These are phyloP conservation scores for Pelagia noctiluca DNA, from an alignment of 30 jellyfish, hydroid and myxozoan species.

Conservation along the genomic window DNA sequence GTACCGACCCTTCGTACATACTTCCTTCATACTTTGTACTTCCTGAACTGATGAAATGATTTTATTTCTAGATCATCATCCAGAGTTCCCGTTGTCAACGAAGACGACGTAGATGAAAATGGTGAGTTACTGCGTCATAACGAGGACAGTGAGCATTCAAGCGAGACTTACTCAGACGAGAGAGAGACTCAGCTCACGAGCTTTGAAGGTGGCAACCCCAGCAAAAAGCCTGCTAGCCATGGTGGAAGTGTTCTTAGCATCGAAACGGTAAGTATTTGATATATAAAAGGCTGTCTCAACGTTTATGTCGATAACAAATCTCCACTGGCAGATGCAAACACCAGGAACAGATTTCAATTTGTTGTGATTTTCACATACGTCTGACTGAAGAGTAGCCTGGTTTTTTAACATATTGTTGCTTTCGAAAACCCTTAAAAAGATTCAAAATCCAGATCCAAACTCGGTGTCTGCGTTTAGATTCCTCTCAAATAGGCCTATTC, in stretches of 20 bases:
- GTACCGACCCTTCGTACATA: too few relatives aligned
- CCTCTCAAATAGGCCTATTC: too few relatives aligned
- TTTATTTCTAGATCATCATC: constrained; percentile 10
- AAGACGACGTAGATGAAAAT: constrained; percentile 64
- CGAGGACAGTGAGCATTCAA: constrained; percentile 50
- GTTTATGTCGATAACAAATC: not conserved
- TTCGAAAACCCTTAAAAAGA: too few relatives aligned
- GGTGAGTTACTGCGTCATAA: constrained; percentile 46
- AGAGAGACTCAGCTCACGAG: constrained; percentile 73
- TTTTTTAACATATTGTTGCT: too few relatives aligned
- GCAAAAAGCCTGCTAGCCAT: constrained; percentile 70
- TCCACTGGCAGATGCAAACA: too few relatives aligned
- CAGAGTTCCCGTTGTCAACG: constrained; percentile 58
- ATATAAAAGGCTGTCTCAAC: not conserved
- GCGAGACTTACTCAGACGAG: constrained; percentile 30
- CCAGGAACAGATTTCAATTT: too few relatives aligned
- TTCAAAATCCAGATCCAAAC: too few relatives aligned
- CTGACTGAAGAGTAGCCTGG: too few relatives aligned
- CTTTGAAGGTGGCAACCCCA: constrained; percentile 44
- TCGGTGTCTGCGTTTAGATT: too few relatives aligned
- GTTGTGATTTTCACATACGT: too few relatives aligned
- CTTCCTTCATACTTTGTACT: too few relatives aligned
- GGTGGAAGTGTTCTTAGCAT: constrained; percentile 88
- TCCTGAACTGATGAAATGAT: too few relatives aligned
- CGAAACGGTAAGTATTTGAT: constrained; percentile 78